Evolutionary conservation across 2,113 vertebrate species (phyloP).

Genomic region (Siphamia tubifer): DNA sequence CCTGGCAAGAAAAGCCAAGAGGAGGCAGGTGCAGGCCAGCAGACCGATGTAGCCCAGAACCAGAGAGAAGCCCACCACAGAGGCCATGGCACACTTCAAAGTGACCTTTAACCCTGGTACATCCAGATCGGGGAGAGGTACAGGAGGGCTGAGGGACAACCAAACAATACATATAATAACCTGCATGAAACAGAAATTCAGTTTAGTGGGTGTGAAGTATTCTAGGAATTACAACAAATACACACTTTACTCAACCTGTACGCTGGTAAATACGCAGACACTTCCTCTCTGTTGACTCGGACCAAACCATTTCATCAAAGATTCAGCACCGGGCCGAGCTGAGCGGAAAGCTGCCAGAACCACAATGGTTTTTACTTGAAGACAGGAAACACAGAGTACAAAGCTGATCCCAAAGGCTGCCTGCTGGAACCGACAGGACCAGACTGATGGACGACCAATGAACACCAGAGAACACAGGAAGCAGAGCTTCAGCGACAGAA

Average conservation of each 20-base stretch:
- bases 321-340: constrained; percentile 49
- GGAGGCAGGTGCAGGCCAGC: constrained; percentile 67
- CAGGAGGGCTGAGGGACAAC: constrained; percentile 70
- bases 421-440: constrained; percentile 69
- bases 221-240: too few relatives aligned
- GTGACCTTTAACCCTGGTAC: constrained; percentile 66
- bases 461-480: constrained; percentile 74
- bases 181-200: constrained; percentile 43
- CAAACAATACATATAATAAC: constrained; percentile 72
- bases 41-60: constrained; percentile 77
- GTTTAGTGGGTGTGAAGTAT: too few relatives aligned
- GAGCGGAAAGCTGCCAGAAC: constrained; percentile 47
- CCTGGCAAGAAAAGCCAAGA: constrained; percentile 77
- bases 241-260: too few relatives aligned
- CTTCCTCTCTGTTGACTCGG: constrained; percentile 63
- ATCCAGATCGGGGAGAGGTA: constrained; percentile 51
- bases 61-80: constrained; percentile 66
- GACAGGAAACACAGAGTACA: constrained; percentile 61
- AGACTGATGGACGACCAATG: constrained; percentile 65
- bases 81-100: constrained; percentile 68
- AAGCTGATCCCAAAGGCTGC: constrained; percentile 59
- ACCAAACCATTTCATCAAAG: constrained; percentile 64
- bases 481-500: constrained; percentile 58
- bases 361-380: constrained; percentile 49
- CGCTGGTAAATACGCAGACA: constrained; percentile 12